Evolutionary conservation across 2,888 invertebrate genomes (phyloP).

Genomic region (Andrena bicolor): DNA sequence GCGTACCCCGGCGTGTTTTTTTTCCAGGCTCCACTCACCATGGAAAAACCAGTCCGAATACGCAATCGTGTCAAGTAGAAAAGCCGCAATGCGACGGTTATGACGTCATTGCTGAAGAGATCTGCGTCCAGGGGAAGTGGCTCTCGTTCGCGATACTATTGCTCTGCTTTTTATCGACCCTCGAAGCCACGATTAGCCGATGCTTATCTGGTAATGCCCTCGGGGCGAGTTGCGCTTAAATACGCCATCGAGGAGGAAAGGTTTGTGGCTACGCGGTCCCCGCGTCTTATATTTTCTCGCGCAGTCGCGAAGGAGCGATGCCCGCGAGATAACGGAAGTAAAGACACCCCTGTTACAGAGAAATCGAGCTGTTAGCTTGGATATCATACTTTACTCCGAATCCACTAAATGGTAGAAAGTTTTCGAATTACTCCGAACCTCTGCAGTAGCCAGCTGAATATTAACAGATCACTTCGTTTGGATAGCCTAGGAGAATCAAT

Average conservation of each 20-base stretch:
- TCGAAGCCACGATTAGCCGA: conserved; percentile 39
- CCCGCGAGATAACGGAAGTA: not conserved
- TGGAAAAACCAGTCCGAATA: conserved; percentile 57
- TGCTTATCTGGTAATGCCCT: conserved; percentile 44
- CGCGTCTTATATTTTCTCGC: not conserved
- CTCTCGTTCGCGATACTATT: conserved; percentile 29
- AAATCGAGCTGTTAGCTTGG: no score
- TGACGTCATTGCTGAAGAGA: conserved; percentile 62
- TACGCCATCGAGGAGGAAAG: not conserved
- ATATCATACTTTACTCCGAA: no score
- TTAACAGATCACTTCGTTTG: no score
- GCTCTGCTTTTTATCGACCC: conserved; percentile 27
- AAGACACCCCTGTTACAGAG: no score
- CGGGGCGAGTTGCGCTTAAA: conserved; percentile 9
- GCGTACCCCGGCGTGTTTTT: not conserved
- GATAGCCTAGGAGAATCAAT: no score
- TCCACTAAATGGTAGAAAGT: no score
- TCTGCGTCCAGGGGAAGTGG: conserved; percentile 39
- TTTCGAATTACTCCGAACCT: no score
- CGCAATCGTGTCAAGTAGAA: conserved; percentile 65
- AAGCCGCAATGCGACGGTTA: conserved; percentile 62
- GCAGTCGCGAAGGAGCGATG: not conserved
- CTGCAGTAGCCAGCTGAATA: no score
- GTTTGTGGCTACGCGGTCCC: not conserved
- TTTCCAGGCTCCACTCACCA: not conserved